Evolutionary conservation across 1,140 invertebrate species (phyloP), one percentile per base, ranked within the genome.

Genomic region (Leucophenga varia): DNA sequence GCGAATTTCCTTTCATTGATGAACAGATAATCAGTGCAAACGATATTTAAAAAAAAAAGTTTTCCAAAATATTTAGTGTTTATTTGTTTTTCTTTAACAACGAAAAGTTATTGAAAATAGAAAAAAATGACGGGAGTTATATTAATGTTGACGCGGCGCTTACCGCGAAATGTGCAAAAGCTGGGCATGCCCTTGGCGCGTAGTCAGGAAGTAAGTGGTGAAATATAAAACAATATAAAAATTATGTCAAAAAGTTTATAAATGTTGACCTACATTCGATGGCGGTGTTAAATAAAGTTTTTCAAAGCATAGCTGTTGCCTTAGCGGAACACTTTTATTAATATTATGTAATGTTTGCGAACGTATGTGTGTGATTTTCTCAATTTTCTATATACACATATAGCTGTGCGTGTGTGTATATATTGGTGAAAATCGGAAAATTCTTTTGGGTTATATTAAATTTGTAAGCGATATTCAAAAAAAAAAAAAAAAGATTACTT

Each of bases 71-170:
- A n/a, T n/a, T n/a, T n/a, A n/a, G n/a, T n/a, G n/a, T n/a, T n/a
- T n/a, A n/a, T n/a, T n/a, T n/a, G n/a, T n/a, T n/a, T n/a, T n/a
- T n/a, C n/a, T n/a, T n/a, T n/a, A n/a, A n/a, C n/a, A n/a, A n/a
- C n/a, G n/a, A n/a, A n/a, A n/a, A n/a, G n/a, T n/a, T n/a, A n/a
- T n/a, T n/a, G n/a, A n/a, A n/a, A n/a, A n/a, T n/a, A n/a, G n/a
- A n/a, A n/a, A 25, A 25, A 35, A 38, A 72, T 72, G 69, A 67
- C 69, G 50, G 69, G 69, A 40, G 59, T 72, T 21, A 69, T 72
- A 42, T 64, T 63, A 25, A 53, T 72, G 40, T 55, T 70, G 52
- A 57, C 63, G 35, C 69, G 69, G 41, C 64, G 65, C 38, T 44
- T 72, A 54, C 67, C 67, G 31, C 60, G 57, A 3, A 59, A 52